A percentile compares a stretch with the other conserved stretches of the same genome.
Evolutionary conservation across 2,113 vertebrate species (phyloP).

Genomic region (Cacatua alba): DNA sequence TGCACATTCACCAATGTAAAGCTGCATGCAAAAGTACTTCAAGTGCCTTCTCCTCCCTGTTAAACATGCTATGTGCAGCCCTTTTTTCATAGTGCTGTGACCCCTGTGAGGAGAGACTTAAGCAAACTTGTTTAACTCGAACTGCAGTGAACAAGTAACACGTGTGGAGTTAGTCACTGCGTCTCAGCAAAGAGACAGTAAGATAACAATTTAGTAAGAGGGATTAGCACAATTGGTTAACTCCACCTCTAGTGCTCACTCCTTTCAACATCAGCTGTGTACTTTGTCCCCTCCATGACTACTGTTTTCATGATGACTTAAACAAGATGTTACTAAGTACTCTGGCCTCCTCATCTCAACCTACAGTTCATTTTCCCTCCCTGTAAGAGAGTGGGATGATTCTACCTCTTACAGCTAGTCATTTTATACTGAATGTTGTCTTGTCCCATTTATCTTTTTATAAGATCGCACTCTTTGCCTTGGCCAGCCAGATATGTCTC

Average conservation of each 20-base stretch:
- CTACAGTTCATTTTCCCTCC: neutral
- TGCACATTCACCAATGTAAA: neutral
- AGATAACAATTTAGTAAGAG: neutral
- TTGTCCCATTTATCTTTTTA: neutral
- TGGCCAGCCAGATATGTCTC: neutral
- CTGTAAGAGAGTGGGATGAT: neutral
- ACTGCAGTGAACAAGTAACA: neutral
- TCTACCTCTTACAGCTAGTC: neutral
- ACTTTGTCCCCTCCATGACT: neutral
- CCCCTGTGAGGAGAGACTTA: neutral
- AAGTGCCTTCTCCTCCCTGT: neutral
- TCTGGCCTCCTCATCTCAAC: neutral
- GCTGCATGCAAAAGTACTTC: neutral
- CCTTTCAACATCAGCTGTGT: neutral
- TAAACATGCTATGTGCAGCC: neutral
- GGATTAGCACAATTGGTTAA: neutral
- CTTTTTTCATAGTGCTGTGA: neutral
- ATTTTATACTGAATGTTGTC: neutral
- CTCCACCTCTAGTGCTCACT: neutral
- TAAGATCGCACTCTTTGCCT: neutral
- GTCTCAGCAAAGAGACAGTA: neutral
- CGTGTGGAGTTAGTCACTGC: neutral
- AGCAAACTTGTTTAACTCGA: slow-evolving; percentile 7
- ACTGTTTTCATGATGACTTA: neutral
- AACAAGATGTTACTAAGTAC: neutral